A percentile compares a stretch with the other conserved stretches of the same genome.
Evolutionary conservation across 2,113 vertebrate species (phyloP).

Genomic region (Mixornis gularis): DNA sequence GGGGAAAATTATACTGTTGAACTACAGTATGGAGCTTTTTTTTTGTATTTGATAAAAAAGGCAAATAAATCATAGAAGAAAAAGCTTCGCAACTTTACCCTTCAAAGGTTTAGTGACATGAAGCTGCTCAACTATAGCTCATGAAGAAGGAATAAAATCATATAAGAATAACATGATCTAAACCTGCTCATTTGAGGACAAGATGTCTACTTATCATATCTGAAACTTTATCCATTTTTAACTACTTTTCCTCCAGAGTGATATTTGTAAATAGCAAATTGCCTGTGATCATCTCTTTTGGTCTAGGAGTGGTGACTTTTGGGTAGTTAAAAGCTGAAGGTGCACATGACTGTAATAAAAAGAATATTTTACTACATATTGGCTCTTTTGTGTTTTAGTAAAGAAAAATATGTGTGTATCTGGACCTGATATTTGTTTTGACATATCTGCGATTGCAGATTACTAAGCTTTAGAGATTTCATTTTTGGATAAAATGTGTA

Average conservation of each 20-base stretch:
- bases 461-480: neutral
- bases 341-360: neutral
- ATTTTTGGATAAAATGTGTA: neutral
- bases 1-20: neutral
- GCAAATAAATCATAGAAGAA: neutral
- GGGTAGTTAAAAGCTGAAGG: neutral
- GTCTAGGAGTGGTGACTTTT: neutral
- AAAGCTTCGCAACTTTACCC: neutral
- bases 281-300: neutral
- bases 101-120: neutral
- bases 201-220: neutral
- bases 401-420: neutral
- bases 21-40: neutral
- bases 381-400: neutral
- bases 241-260: neutral
- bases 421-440: neutral
- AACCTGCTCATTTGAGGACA: neutral
- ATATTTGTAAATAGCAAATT: neutral
- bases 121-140: neutral
- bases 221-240: neutral
- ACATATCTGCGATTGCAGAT: neutral
- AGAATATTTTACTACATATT: neutral
- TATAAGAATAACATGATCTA: neutral
- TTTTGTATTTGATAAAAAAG: neutral
- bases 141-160: neutral